Base-by-base conservation (phyloP, 2,113 vertebrate species). In the Carlito syrichta region DNA sequence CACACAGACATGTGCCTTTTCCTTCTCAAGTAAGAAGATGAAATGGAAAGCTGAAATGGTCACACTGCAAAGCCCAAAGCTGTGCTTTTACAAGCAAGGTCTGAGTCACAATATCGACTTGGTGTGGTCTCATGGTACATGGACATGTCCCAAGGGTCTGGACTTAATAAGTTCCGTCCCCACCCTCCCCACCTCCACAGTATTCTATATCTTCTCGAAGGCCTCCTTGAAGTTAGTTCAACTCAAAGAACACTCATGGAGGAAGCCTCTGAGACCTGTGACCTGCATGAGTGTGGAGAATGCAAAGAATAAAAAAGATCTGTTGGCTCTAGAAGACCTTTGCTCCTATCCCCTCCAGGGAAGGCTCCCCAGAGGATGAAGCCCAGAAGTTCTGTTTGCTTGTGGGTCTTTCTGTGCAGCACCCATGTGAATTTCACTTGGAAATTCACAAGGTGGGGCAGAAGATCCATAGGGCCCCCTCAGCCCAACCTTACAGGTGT, bases 11-110 rank as follows among this genome's bases (percentile, higher is more conserved):
- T n/a, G 20, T 13, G 90, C 85, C 60, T 95, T 93, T 96, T 81
- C 77, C 90, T 95, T 77, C 71, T 94, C 76, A 74, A 92, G 58
- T 74, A 52, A 74, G 62, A 50, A 82, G 86, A 77, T 94, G 54
- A 89, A 96, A 66, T 78, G 56, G 79, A 89, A 94, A 91, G 22
- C 9, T 6, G 16, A 85, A 74, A 54, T 14, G 40, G n/a, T 73
- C 63, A 8, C 19, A 13, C 23, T 23, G 35, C 22, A 19, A 76
- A 38, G 23, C 40, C 22, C 25, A 69, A 40, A 92, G 43, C 78
- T 82, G n/a, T 71, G 73, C 32, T 63, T 93, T 95, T 38, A 68
- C 16, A 56, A 69, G 85, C 32, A 77, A 66, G 69, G 30, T 6
- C 76, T 69, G 68, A 74, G 50, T 96, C 76, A 56, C 16, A 8